Base-by-base conservation (phyloP, 1,140 invertebrate species). In the Gerris buenoi region DNA sequence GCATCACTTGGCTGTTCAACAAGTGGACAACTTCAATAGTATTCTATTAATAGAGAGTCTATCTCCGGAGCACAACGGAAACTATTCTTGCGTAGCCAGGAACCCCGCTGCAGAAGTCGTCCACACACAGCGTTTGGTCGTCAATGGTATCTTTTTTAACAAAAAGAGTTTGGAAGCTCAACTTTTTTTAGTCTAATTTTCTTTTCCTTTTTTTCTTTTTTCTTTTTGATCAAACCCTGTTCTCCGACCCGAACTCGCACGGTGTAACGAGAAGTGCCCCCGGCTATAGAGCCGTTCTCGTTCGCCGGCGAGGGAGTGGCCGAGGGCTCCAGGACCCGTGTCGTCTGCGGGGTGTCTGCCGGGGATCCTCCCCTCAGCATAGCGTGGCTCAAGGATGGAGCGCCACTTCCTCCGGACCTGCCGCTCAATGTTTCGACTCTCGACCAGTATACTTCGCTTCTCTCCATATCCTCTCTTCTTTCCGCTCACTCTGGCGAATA, bases 311-410 rank as follows among this genome's bases (percentile, higher is more conserved):
- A 88, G 77, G 86, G 86, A 74, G 84, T 91, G 74, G 84, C 85
- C 75, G 88, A 91, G 81, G 89, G 88, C 75, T 88, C 90, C 82
- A 84, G 89, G 76, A 89, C 89, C 63, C 84, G 88, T 72, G 85
- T 90, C 73, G 86, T 91, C 71, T 93, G 90, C 80, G 87, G 88
- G 71, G 88, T 92, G 71, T 88, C 87, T 77, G 84, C 86, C 73
- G 88, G 88, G 70, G 88, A 90, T 78, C 82, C 85, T 69, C 88
- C 88, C 57, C 76, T 90, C 27, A 83, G 82, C 71, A 85, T 90
- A 75, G 81, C 82, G 76, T 90, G 88, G 87, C 83, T 88, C 65
- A 90, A 89, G 82, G 86, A 90, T 76, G 86, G 84, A 73, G 81
- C 82, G 71, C 82, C 83, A 57, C 75, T 89, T 71, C 68, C 80